These are phyloP conservation scores for Mirounga angustirostris DNA, from an alignment of 2,113 vertebrate genomes.

Conservation along the genomic window DNA sequence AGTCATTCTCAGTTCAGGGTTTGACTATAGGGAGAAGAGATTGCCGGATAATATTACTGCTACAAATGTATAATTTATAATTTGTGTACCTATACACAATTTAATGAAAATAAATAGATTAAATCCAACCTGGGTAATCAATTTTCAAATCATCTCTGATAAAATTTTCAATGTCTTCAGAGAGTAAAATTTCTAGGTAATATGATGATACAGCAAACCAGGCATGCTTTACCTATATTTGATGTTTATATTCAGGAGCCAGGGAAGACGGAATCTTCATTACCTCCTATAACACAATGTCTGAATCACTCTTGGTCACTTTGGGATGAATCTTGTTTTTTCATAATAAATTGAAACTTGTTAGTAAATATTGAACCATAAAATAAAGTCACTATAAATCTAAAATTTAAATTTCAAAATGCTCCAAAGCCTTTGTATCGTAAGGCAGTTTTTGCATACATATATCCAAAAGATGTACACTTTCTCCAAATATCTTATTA, in stretches of 20 bases:
- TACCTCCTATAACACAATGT: neutral
- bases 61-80: neutral
- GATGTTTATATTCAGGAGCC: neutral
- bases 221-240: neutral
- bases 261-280: neutral
- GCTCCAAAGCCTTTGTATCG: neutral
- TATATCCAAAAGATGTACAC: neutral
- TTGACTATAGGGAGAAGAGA: neutral
- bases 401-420: neutral
- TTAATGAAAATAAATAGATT: neutral
- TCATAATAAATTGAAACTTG: neutral
- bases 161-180: neutral
- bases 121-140: neutral
- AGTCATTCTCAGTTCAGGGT: neutral
- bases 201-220: neutral
- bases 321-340: neutral
- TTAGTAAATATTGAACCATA: conserved; percentile 26
- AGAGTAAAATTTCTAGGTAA: neutral
- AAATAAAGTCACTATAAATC: neutral
- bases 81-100: neutral
- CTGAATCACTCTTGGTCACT: neutral
- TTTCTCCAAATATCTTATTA: conserved; percentile 10
- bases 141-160: neutral
- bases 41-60: neutral
- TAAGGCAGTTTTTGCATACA: neutral